Evolutionary conservation across 2,113 vertebrate genomes (phyloP).

Genomic region (Craseonycteris thonglongyai): DNA sequence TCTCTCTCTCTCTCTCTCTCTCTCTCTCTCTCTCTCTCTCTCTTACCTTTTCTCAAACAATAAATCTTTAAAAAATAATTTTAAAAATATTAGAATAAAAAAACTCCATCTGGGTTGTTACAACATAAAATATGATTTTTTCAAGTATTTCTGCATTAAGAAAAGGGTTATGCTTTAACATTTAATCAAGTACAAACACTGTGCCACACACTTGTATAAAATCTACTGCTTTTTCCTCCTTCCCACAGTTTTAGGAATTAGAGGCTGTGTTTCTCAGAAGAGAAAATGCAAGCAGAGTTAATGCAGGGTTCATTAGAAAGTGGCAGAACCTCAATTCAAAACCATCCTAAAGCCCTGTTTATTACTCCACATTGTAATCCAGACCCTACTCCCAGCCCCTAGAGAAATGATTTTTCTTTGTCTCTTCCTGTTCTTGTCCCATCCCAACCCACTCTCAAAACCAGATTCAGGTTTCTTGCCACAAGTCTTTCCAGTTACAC

Average conservation of each 20-base stretch:
- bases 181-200: neutral
- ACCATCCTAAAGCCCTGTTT: neutral
- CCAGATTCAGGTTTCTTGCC: constrained; percentile 48
- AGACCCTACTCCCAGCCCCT: neutral
- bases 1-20: too few species aligned
- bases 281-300: neutral
- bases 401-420: neutral
- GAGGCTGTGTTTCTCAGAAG: neutral
- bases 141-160: neutral
- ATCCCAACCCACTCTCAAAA: neutral
- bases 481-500: constrained; percentile 57
- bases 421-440: neutral
- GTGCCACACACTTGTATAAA: neutral
- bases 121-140: neutral
- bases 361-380: fast-evolving
- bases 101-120: neutral
- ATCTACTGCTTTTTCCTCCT: neutral
- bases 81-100: neutral
- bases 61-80: too few species aligned
- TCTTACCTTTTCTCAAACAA: too few species aligned
- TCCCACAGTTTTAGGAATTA: neutral
- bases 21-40: too few species aligned
- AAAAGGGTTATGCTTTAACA: neutral
- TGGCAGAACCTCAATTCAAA: neutral
- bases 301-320: neutral